Conservation (phyloP, 2,888 invertebrate species). For the Phalangium opilio region DNA sequence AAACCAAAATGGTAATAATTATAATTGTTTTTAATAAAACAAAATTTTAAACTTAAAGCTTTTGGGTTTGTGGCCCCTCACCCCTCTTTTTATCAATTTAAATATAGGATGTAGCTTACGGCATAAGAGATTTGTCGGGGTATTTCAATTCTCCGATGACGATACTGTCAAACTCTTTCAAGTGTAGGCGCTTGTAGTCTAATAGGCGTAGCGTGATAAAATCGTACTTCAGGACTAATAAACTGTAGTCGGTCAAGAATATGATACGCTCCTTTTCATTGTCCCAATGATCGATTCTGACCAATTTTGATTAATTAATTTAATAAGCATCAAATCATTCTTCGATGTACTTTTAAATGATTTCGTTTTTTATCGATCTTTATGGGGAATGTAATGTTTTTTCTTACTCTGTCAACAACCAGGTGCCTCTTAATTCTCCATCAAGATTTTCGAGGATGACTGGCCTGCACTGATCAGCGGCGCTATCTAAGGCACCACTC, state of each 20-base stretch:
- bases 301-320: background rate
- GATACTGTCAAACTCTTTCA: constrained; percentile 53
- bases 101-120: constrained; percentile 46
- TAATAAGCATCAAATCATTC: background rate
- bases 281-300: constrained; percentile 73
- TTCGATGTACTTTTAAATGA: background rate
- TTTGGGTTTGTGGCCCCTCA: too few species aligned
- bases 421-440: constrained; percentile 54
- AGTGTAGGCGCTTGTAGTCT: constrained; percentile 50
- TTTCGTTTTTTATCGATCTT: too few species aligned
- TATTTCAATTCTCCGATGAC: constrained; percentile 63
- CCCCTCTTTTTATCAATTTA: background rate
- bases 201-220: constrained; percentile 62
- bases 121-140: constrained; percentile 60
- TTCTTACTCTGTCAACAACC: constrained; percentile 69
- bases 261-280: constrained; percentile 66
- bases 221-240: constrained; percentile 65
- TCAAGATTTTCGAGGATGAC: constrained; percentile 49
- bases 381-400: too few species aligned
- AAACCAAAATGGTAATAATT: too few species aligned
- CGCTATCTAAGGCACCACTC: constrained; percentile 53
- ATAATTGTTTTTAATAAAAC: too few species aligned
- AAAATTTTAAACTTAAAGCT: too few species aligned
- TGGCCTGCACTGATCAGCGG: constrained; percentile 51
- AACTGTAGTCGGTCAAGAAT: constrained; percentile 51